These are phyloP conservation scores for Martes martes DNA, from an alignment of 2,113 vertebrate species.

Conservation along the genomic window DNA sequence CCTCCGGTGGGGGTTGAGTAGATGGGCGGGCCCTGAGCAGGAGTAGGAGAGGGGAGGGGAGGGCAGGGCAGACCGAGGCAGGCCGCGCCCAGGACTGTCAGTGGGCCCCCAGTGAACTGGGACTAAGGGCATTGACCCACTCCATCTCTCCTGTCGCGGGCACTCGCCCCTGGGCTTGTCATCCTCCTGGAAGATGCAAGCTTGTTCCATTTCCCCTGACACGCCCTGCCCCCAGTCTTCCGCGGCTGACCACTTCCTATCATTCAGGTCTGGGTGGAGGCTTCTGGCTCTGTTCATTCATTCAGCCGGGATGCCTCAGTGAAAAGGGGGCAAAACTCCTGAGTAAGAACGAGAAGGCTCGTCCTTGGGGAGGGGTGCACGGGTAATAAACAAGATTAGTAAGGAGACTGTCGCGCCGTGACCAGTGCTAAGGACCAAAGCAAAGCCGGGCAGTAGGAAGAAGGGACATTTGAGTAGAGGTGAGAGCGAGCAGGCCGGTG, in stretches of 20 bases:
- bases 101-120: background rate
- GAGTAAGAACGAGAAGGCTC: background rate
- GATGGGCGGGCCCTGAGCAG: background rate
- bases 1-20: background rate
- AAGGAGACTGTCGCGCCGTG: rapidly evolving
- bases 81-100: background rate
- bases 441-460: background rate
- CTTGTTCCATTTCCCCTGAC: background rate
- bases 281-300: background rate
- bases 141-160: background rate
- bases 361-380: background rate
- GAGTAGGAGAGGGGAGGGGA: too few species aligned
- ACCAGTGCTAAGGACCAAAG: background rate
- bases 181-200: rapidly evolving
- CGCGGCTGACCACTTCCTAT: background rate
- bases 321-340: background rate
- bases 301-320: background rate
- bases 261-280: background rate
- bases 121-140: background rate
- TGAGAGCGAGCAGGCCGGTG: background rate
- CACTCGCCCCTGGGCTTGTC: background rate
- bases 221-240: background rate
- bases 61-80: background rate
- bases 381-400: background rate
- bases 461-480: background rate